These are phyloP conservation scores for Lacerta bilineata DNA, from an alignment of 2,797 vertebrate genomes.

Conservation along the genomic window DNA sequence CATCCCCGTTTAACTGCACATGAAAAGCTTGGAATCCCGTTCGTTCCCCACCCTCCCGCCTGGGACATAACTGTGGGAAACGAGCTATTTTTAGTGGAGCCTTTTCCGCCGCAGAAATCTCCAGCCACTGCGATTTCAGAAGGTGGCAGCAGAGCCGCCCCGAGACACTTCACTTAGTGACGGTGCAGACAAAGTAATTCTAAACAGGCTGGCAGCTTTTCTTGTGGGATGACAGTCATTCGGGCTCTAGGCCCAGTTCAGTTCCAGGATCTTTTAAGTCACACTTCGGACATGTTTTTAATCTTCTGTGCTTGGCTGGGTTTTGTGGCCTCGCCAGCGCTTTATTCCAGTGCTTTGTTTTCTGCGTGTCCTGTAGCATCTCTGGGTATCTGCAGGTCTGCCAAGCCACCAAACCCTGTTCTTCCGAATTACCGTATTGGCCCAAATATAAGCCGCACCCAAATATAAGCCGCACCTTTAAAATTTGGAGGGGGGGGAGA, in stretches of 20 bases:
- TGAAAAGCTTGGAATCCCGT: neutral
- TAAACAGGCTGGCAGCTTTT: neutral
- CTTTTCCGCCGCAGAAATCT: neutral
- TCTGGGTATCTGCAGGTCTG: neutral
- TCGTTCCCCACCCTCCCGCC: neutral
- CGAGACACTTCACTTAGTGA: neutral
- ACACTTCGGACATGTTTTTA: neutral
- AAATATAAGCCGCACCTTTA: too few species aligned
- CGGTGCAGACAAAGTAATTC: neutral
- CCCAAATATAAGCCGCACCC: too few species aligned
- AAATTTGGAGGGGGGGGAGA: too few species aligned
- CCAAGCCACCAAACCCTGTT: neutral
- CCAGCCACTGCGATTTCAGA: neutral
- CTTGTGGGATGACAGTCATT: neutral
- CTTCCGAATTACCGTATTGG: too few species aligned
- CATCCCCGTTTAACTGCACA: neutral
- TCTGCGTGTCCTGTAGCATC: neutral
- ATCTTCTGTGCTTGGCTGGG: neutral
- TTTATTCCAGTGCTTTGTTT: neutral
- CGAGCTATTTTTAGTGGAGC: neutral
- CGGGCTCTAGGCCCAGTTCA: neutral
- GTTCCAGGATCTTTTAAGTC: neutral
- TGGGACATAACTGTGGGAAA: neutral
- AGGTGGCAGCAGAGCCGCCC: slow-evolving; percentile 59
- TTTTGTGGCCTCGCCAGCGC: neutral